Evolutionary conservation across 2,113 vertebrate species (phyloP).

Genomic region (Steatornis caripensis): DNA sequence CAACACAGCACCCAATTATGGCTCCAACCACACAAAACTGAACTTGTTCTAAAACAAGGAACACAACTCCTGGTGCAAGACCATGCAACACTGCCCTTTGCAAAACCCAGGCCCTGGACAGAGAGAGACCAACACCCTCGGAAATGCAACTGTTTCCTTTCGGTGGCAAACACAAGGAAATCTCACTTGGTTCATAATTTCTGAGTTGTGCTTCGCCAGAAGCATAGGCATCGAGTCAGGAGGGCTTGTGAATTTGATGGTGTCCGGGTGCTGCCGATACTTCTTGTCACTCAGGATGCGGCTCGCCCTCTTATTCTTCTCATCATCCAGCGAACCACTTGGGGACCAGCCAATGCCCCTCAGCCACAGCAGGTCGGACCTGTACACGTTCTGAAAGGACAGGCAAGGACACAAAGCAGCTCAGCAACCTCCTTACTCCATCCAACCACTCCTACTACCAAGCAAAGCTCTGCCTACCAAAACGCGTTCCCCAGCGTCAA

Average conservation of each 20-base stretch:
- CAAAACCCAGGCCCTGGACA: fast-evolving
- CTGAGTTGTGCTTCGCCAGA: conserved; percentile 82
- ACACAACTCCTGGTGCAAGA: too few species aligned
- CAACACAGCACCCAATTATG: fast-evolving
- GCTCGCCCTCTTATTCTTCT: conserved; percentile 80
- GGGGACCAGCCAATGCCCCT: conserved; percentile 81
- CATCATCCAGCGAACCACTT: conserved; percentile 77
- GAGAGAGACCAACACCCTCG: fast-evolving
- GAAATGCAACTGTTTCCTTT: fast-evolving
- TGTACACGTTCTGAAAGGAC: conserved; percentile 75
- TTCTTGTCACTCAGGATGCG: conserved; percentile 77
- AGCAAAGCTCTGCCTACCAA: fast-evolving
- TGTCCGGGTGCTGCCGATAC: conserved; percentile 82
- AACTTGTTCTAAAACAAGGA: fast-evolving
- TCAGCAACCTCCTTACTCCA: not conserved
- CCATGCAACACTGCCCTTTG: fast-evolving
- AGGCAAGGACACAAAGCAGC: not conserved
- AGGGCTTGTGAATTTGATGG: conserved; percentile 73
- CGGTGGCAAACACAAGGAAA: not conserved
- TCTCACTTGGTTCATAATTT: conserved; percentile 79
- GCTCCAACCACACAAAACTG: fast-evolving
- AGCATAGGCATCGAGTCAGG: conserved; percentile 78
- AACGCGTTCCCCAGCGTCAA: fast-evolving
- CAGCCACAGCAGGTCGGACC: conserved; percentile 78
- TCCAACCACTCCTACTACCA: not conserved